Conservation (phyloP, 2,888 invertebrate genomes). For the Harpagoxenus sublaevis region DNA sequence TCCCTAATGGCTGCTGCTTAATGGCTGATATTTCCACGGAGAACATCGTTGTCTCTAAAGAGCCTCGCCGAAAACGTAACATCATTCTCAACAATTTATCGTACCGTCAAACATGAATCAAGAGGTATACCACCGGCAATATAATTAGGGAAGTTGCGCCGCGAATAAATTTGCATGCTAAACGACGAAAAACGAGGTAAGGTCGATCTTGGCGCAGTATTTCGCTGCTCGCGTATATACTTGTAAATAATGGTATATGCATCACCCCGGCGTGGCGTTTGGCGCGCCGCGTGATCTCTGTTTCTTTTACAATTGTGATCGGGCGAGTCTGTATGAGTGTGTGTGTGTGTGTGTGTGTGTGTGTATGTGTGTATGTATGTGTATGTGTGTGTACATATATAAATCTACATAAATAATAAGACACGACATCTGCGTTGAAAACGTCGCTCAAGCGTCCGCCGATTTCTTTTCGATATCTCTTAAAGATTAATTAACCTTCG, state of each 20-base stretch:
- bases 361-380: too few relatives aligned
- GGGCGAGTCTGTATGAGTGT: slow-evolving; percentile 69
- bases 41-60: slow-evolving; percentile 29
- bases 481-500: background rate
- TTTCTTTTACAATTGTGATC: slow-evolving; percentile 76
- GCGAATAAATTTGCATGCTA: slow-evolving; percentile 57
- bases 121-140: slow-evolving; percentile 51
- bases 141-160: slow-evolving; percentile 53
- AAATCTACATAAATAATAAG: slow-evolving; percentile 71
- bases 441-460: slow-evolving; percentile 31
- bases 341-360: slow-evolving; percentile 50
- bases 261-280: slow-evolving; percentile 61
- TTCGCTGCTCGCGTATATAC: slow-evolving; percentile 76
- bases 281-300: slow-evolving; percentile 66
- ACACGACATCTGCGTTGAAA: slow-evolving; percentile 71
- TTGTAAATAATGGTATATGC: slow-evolving; percentile 75
- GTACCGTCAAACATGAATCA: slow-evolving; percentile 52
- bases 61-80: slow-evolving; percentile 42
- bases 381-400: slow-evolving; percentile 62
- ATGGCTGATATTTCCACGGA: slow-evolving; percentile 42
- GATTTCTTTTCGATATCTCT: slow-evolving; percentile 10
- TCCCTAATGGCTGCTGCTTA: slow-evolving; percentile 29
- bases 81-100: slow-evolving; percentile 55
- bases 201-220: slow-evolving; percentile 74
- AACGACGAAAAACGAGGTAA: slow-evolving; percentile 68